Evolutionary conservation across 2,113 vertebrate species (phyloP).

Genomic region (Delphinus delphis): DNA sequence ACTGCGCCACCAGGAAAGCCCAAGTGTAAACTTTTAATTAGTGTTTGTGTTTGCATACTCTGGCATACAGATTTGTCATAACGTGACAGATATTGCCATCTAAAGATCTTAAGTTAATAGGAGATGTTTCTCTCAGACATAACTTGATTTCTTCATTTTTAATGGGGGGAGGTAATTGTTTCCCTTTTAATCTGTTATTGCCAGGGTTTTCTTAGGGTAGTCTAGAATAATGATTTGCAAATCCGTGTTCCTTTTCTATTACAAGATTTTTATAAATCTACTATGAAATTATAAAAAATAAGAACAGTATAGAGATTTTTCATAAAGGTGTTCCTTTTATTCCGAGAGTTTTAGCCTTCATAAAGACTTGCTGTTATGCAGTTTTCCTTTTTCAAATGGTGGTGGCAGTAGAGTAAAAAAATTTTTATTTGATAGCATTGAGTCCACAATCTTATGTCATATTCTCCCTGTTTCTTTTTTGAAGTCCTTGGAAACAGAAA

Average conservation of each 20-base stretch:
- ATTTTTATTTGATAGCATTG: background rate
- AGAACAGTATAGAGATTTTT: background rate
- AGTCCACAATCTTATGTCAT: background rate
- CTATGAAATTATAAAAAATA: background rate
- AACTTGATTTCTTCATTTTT: background rate
- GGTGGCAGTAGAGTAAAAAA: background rate
- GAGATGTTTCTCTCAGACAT: conserved; percentile 1
- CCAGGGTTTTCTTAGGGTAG: background rate
- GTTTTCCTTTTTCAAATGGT: conserved; percentile 22
- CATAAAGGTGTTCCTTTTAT: background rate
- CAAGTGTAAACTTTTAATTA: conserved; percentile 13
- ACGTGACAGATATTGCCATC: background rate
- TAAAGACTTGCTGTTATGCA: background rate
- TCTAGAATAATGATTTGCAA: background rate
- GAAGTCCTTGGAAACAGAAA: background rate
- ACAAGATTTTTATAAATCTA: conserved; percentile 9
- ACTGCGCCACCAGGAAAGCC: too few species aligned
- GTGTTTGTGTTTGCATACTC: background rate
- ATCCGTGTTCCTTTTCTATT: background rate
- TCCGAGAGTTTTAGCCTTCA: background rate
- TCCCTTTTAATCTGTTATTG: background rate
- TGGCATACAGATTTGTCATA: background rate
- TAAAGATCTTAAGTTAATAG: background rate
- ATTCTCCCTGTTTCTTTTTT: background rate
- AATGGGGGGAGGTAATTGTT: background rate